Evolutionary conservation across 2,113 vertebrate species (phyloP).

Genomic region (Pterocles burchelli): DNA sequence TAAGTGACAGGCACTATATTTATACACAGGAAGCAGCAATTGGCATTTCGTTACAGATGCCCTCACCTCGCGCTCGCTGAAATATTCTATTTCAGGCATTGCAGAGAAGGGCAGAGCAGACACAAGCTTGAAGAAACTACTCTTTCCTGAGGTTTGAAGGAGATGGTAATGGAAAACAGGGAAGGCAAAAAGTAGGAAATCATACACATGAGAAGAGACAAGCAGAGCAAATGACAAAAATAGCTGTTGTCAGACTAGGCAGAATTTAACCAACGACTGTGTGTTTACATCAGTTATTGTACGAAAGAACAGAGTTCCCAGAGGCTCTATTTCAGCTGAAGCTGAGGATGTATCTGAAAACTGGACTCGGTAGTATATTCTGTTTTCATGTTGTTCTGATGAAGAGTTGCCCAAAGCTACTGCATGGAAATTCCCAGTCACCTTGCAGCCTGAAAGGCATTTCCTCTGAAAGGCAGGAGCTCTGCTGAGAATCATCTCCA

Average conservation of each 20-base stretch:
- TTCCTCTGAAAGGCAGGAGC: not conserved
- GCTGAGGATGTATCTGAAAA: not conserved
- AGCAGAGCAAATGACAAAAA: conserved; percentile 14
- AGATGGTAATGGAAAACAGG: not conserved
- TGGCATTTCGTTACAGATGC: conserved; percentile 13
- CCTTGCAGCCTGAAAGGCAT: not conserved
- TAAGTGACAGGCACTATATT: conserved; percentile 29
- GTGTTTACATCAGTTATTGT: not conserved
- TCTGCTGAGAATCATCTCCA: not conserved
- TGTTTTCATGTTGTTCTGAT: not conserved
- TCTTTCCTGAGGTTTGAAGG: not conserved
- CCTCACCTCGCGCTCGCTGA: not conserved
- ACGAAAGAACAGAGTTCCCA: not conserved
- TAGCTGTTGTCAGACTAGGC: not conserved
- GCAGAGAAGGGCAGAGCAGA: not conserved
- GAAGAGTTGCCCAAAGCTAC: not conserved
- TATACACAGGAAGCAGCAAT: not conserved
- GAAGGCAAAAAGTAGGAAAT: not conserved
- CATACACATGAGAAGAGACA: conserved; percentile 22
- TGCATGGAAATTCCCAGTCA: not conserved
- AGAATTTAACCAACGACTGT: not conserved
- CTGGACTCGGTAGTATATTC: not conserved
- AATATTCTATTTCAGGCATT: conserved; percentile 27
- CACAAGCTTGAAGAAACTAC: not conserved
- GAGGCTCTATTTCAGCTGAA: not conserved